Percentiles rank a stretch among this genome's conserved stretches.
These are phyloP conservation scores for Strix aluco DNA, from an alignment of 2,113 vertebrate species.

Conservation along the genomic window DNA sequence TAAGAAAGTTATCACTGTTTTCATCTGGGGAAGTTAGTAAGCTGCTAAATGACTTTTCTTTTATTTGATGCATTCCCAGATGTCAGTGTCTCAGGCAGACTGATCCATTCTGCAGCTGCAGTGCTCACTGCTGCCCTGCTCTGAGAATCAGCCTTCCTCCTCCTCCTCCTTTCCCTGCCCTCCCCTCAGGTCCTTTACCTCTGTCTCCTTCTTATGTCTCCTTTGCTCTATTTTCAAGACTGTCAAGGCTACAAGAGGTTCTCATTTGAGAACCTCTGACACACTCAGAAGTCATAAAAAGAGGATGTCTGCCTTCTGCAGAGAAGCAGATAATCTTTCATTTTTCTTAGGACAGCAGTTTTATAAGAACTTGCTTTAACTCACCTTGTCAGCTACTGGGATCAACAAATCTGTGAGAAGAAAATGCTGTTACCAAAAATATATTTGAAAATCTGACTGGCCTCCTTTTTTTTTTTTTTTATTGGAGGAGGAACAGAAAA, in stretches of 20 bases:
- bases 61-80: not conserved
- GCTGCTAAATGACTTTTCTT: not conserved
- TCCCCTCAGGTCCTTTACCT: not conserved
- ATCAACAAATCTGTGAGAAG: not conserved
- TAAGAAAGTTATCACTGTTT: not conserved
- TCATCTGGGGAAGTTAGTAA: not conserved
- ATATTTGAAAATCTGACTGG: not conserved
- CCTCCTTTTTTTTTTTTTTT: not conserved
- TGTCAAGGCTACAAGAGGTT: slow-evolving; percentile 4
- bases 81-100: not conserved
- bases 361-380: slow-evolving; percentile 2
- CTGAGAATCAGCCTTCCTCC: not conserved
- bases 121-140: not conserved
- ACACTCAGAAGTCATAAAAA: not conserved
- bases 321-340: not conserved
- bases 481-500: not conserved
- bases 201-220: not conserved
- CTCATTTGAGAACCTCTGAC: not conserved
- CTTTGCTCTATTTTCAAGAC: not conserved
- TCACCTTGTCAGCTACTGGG: not conserved
- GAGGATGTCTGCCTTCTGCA: not conserved
- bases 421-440: slow-evolving; percentile 17
- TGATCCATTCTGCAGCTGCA: not conserved
- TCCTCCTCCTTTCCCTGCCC: not conserved
- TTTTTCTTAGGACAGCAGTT: slow-evolving; percentile 35